These are phyloP conservation scores for Podargus strigoides DNA, from an alignment of 2,797 vertebrate species.

Conservation along the genomic window DNA sequence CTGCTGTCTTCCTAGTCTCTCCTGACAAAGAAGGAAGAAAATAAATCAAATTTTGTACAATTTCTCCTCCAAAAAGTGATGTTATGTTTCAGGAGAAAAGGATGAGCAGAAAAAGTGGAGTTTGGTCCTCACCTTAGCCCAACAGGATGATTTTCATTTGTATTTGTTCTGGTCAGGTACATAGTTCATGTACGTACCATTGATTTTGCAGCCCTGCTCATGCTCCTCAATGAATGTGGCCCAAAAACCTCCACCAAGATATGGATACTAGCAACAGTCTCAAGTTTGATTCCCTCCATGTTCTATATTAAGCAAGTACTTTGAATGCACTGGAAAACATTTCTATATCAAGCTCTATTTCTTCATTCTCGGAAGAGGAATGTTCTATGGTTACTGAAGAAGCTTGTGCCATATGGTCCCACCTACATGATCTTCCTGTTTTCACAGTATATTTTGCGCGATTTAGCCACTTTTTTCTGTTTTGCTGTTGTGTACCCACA, in stretches of 20 bases:
- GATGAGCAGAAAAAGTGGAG: neutral
- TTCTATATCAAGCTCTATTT: neutral
- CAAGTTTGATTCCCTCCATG: neutral
- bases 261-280: neutral
- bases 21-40: neutral
- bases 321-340: neutral
- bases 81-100: neutral
- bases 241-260: neutral
- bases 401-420: conserved; percentile 43
- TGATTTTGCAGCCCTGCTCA: neutral
- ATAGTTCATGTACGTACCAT: neutral
- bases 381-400: neutral
- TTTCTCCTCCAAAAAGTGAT: neutral
- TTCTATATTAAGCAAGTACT: conserved; percentile 3
- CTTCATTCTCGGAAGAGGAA: neutral
- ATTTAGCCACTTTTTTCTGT: conserved; percentile 58
- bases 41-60: accelerated
- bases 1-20: neutral
- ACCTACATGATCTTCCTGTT: conserved; percentile 56
- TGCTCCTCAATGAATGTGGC: neutral
- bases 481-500: conserved; percentile 18
- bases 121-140: neutral
- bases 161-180: neutral
- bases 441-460: conserved; percentile 62
- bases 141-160: neutral